Percentiles rank a stretch among this genome's conserved stretches.
These are phyloP conservation scores for Ailuropoda melanoleuca DNA, from an alignment of 2,113 vertebrate species.

Conservation along the genomic window DNA sequence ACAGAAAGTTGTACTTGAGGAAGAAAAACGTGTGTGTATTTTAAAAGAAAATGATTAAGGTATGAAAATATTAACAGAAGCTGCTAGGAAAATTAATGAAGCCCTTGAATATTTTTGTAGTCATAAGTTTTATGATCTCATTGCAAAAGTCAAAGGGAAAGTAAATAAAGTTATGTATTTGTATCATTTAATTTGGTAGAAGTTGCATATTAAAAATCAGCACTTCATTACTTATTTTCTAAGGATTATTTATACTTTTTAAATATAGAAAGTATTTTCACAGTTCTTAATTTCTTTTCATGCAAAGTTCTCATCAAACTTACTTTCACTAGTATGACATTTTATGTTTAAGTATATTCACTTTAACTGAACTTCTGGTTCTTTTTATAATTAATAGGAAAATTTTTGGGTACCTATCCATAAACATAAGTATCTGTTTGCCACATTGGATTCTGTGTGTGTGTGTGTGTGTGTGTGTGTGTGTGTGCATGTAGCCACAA, in stretches of 20 bases:
- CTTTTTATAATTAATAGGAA: not conserved
- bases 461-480: not conserved
- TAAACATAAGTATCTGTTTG: not conserved
- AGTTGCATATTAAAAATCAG: not conserved
- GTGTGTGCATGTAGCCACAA: not conserved
- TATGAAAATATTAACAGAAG: too few relatives aligned
- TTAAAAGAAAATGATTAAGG: not conserved
- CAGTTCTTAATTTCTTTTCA: not conserved
- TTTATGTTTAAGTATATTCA: not conserved
- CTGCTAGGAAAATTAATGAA: not conserved
- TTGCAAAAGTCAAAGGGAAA: not conserved
- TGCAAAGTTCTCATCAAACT: not conserved
- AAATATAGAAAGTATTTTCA: not conserved
- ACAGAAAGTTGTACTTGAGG: not conserved
- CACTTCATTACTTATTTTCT: not conserved
- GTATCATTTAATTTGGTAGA: not conserved
- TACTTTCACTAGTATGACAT: not conserved
- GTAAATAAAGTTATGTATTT: not conserved
- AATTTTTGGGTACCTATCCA: not conserved
- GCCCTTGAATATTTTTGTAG: not conserved
- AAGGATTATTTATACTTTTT: not conserved
- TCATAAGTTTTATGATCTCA: not conserved
- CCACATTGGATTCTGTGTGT: not conserved
- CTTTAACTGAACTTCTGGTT: not conserved
- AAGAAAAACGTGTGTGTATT: not conserved